Base-by-base conservation (phyloP, 2,113 vertebrate genomes). In the Tragulus kanchil region DNA sequence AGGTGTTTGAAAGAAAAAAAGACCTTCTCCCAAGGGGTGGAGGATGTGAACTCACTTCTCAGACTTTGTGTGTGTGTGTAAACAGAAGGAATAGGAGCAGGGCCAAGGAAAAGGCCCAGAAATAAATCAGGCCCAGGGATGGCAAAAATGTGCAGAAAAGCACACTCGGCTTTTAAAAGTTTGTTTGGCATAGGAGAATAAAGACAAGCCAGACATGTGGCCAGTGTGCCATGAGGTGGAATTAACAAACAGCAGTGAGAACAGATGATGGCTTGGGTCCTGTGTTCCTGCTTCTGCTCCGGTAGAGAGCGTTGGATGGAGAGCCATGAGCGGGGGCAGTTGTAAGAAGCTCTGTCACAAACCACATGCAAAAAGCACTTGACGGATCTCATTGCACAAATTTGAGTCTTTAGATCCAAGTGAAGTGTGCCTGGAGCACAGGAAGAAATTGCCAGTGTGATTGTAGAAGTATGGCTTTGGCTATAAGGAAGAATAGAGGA, bases 261-360 rank as follows among this genome's bases (percentile, higher is more conserved):
- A 6, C n/a, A 28, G 69, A 25, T 6, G 31, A 8, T 31, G 42
- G 6, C 42, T 28, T 0, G 0, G 1, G 26, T 5, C 73, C 79
- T 58, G 56, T 1, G 31, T 21, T 6, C 4, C 67, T 7, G 13
- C 15, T 19, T 61, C 42, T 23, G 7, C 84, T 52, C 19, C 9
- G 13, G 10, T 21, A n/a, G 52, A 52, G 59, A 11, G 4, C 0
- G 0, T 15, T 13, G 84, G 45, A 14, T 0, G 14, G n/a, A 28
- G 71, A 78, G 17, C 25, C 6, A 4, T 13, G 52, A 54, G 58
- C 64, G 11, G 5, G 13, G 15, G 5, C 15, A 4, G 3, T 13
- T 36, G 16, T 31, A 12, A 42, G 81, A 28, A 36, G 50, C 56
- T 56, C 64, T 86, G 50, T 77, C 94, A 50, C 54, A 64, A 31